phyloP scores from a whole-genome alignment of 2,888 invertebrate genomes.

The Drosophila mimetica region DNA sequence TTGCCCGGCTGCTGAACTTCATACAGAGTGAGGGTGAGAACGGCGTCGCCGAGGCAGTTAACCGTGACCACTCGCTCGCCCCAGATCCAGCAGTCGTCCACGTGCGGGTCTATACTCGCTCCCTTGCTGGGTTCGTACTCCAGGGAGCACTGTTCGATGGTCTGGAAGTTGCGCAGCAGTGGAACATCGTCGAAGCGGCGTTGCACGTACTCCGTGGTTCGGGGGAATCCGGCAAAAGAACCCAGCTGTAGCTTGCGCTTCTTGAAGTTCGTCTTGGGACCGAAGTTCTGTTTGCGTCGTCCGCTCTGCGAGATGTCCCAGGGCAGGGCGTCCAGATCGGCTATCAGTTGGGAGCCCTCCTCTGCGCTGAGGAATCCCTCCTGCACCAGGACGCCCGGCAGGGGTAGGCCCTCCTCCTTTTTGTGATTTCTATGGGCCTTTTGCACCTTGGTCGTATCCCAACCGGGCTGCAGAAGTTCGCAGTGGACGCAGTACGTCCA shows the following conservation, averaged over 20 bases:
- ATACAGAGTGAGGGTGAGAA: slow-evolving; percentile 90
- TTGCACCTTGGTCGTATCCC: slow-evolving; percentile 87
- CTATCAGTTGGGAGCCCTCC: slow-evolving; percentile 89
- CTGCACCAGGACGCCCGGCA: slow-evolving; percentile 89
- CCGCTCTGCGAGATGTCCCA: slow-evolving; percentile 98
- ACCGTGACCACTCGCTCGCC: slow-evolving; percentile 98
- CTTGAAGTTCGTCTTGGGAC: slow-evolving; percentile 99
- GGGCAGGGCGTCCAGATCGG: slow-evolving; percentile 90
- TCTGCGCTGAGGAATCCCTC: slow-evolving; percentile 89
- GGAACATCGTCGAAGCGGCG: slow-evolving; percentile 88
- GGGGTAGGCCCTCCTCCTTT: slow-evolving; percentile 62
- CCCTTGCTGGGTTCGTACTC: slow-evolving; percentile 95
- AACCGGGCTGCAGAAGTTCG: slow-evolving; percentile 90
- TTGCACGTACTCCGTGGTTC: slow-evolving; percentile 91
- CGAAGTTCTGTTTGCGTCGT: slow-evolving; percentile 97
- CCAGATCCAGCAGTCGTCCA: slow-evolving; percentile 99
- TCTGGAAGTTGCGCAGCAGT: slow-evolving; percentile 89
- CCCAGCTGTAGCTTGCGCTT: slow-evolving; percentile 92
- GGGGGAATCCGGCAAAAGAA: slow-evolving; percentile 94
- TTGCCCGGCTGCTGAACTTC: slow-evolving; percentile 67
- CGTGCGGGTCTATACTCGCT: slow-evolving; percentile 98
- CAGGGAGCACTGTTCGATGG: slow-evolving; percentile 97
- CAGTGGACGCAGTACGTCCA: slow-evolving; percentile 92
- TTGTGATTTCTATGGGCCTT: slow-evolving; percentile 88
- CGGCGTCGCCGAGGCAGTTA: slow-evolving; percentile 92